These are phyloP conservation scores for Saccostrea echinata DNA, from an alignment of 1,140 invertebrate species.

Conservation along the genomic window DNA sequence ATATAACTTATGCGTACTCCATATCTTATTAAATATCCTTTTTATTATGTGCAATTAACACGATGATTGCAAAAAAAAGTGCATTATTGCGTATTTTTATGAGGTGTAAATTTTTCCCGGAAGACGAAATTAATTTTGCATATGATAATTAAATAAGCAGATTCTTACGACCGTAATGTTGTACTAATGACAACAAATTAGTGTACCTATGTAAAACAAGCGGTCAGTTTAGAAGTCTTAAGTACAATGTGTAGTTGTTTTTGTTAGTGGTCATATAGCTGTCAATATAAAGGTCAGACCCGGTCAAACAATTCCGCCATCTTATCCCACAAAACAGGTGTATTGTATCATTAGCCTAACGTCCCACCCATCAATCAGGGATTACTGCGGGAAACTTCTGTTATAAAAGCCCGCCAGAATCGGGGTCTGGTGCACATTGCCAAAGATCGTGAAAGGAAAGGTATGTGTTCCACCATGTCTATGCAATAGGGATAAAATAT, in stretches of 20 bases:
- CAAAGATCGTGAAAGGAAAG: background rate
- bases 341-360: conserved; percentile 36
- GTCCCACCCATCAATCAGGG: conserved; percentile 25
- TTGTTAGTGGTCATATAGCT: background rate
- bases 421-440: background rate
- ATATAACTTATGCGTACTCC: no score
- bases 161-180: background rate
- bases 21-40: no score
- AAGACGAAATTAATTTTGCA: background rate
- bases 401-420: conserved; percentile 4
- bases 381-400: background rate
- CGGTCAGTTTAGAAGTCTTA: background rate
- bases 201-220: background rate
- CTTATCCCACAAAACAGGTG: conserved; percentile 6
- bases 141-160: background rate
- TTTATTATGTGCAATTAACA: background rate
- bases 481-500: no score
- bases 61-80: background rate
- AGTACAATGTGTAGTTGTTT: conserved; percentile 19
- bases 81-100: background rate
- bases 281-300: background rate
- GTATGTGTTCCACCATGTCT: background rate
- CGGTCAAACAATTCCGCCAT: background rate
- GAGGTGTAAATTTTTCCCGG: background rate
- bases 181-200: conserved; percentile 1